These are phyloP conservation scores for Watsonalla cultraria DNA, from an alignment of 2,888 invertebrate genomes.

Conservation along the genomic window DNA sequence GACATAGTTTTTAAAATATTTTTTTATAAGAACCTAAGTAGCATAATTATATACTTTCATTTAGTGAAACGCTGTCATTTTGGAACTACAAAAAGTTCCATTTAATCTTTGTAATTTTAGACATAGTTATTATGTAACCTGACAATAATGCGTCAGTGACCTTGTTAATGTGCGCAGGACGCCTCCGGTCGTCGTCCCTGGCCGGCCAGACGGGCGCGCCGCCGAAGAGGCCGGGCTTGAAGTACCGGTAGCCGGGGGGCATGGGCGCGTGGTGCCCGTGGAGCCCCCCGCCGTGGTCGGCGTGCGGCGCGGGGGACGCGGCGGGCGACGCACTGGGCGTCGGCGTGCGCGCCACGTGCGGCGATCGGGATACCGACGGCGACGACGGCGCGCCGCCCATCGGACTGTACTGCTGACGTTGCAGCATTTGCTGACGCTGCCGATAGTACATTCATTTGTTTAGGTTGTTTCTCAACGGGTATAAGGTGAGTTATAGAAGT, in stretches of 20 bases:
- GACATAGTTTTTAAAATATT: too few species aligned
- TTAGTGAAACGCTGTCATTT: too few species aligned
- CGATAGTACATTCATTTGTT: not conserved
- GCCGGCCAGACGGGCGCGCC: constrained; percentile 83
- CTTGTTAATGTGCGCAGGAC: constrained; percentile 63
- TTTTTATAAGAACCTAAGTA: too few species aligned
- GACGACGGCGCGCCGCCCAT: constrained; percentile 78
- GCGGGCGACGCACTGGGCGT: constrained; percentile 62
- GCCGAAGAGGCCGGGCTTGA: constrained; percentile 81
- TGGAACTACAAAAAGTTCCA: too few species aligned
- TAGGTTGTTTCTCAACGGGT: too few species aligned
- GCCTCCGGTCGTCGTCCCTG: constrained; percentile 56
- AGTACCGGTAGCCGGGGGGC: constrained; percentile 80
- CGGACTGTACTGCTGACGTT: constrained; percentile 72
- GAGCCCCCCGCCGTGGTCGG: constrained; percentile 53
- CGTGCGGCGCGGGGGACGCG: constrained; percentile 58
- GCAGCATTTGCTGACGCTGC: constrained; percentile 69
- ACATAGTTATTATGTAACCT: too few species aligned
- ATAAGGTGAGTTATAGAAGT: too few species aligned
- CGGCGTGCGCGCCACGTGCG: constrained; percentile 74
- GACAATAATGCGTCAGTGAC: constrained; percentile 15
- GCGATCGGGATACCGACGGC: constrained; percentile 76
- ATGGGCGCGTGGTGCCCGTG: constrained; percentile 77
- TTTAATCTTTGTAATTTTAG: too few species aligned
- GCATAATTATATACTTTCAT: too few species aligned